Evolutionary conservation across 2,113 vertebrate genomes (phyloP).

Genomic region (Grammomys dolichurus): DNA sequence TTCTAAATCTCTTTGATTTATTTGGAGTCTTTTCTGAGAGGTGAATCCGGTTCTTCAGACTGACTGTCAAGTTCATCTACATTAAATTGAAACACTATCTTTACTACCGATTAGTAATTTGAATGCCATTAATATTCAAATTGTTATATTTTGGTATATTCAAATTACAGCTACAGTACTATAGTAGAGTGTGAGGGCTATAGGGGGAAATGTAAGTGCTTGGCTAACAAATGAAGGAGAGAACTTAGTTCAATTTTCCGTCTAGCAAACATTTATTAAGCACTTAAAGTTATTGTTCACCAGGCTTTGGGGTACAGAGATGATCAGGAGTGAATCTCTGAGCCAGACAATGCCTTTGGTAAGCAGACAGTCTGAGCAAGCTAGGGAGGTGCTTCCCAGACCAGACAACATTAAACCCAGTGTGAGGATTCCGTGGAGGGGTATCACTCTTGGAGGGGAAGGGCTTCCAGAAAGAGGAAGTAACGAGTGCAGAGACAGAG

Average conservation of each 20-base stretch:
- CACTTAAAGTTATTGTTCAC: neutral
- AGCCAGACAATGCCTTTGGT: neutral
- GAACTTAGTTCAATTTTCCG: neutral
- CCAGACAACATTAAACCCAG: neutral
- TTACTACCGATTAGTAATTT: neutral
- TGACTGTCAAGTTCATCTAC: neutral
- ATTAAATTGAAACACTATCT: neutral
- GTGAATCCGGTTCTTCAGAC: neutral
- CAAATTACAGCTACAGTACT: too few relatives aligned
- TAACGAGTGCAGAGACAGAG: neutral
- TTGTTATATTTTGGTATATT: too few relatives aligned
- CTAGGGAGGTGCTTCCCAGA: neutral
- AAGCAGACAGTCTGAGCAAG: neutral
- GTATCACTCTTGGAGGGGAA: neutral
- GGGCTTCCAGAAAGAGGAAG: neutral
- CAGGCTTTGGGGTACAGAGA: neutral
- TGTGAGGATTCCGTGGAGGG: neutral
- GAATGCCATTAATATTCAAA: neutral
- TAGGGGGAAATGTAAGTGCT: too few relatives aligned
- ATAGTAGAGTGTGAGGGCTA: too few relatives aligned
- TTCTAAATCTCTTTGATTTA: neutral
- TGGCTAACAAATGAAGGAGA: neutral
- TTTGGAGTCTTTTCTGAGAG: slow-evolving; percentile 2
- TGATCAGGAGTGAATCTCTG: neutral
- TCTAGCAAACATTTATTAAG: neutral